Percentiles rank a stretch among this genome's conserved stretches.
Evolutionary conservation across 2,797 vertebrate genomes (phyloP).

Genomic region (Melanotaenia nigrans): DNA sequence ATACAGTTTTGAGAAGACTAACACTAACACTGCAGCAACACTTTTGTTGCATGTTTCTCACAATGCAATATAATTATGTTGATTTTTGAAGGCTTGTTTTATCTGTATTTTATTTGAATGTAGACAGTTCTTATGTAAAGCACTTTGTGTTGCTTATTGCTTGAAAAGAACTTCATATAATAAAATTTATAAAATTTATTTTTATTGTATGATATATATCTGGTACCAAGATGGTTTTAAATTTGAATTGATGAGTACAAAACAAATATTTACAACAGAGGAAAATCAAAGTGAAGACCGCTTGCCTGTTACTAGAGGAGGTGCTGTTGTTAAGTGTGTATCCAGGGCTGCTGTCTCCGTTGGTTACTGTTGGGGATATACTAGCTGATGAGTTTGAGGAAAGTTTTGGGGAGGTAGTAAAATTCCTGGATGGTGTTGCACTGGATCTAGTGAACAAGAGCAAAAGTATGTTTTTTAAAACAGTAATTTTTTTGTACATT

Average conservation of each 20-base stretch:
- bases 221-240: neutral
- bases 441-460: slow-evolving; percentile 86
- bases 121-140: too few relatives aligned
- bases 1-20: neutral
- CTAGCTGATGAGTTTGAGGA: slow-evolving; percentile 91
- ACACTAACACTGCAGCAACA: neutral
- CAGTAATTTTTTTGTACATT: neutral
- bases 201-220: neutral
- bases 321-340: slow-evolving; percentile 91
- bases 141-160: too few relatives aligned
- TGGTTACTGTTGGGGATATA: slow-evolving; percentile 91
- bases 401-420: slow-evolving; percentile 94
- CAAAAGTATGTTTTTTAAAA: slow-evolving; percentile 43
- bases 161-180: too few relatives aligned
- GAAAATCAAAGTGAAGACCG: neutral
- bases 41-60: neutral
- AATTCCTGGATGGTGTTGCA: slow-evolving; percentile 91
- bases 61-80: neutral
- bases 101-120: too few relatives aligned
- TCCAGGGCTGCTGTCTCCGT: slow-evolving; percentile 90
- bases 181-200: too few relatives aligned
- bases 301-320: slow-evolving; percentile 86
- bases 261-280: neutral
- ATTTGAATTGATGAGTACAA: neutral
- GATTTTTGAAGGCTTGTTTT: too few relatives aligned